Percentiles rank a stretch among this genome's conserved stretches.
Evolutionary conservation across 1,140 invertebrate species (phyloP).

Genomic region (Lerema accius): DNA sequence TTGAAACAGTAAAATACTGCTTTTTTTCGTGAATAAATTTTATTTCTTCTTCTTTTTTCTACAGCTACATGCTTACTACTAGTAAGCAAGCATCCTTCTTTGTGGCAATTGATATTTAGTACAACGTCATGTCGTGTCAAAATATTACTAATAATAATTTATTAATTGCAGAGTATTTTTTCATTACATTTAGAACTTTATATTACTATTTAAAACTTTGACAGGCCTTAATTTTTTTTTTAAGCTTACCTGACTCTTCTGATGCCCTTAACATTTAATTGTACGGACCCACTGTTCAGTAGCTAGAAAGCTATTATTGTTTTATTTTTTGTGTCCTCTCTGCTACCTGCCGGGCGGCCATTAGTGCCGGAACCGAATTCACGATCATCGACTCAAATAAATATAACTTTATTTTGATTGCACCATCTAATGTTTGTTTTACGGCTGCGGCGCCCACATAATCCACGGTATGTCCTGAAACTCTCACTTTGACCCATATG

Average conservation of each 20-base stretch:
- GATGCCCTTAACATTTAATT: slow-evolving; percentile 5
- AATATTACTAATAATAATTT: no score
- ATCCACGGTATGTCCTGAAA: background rate
- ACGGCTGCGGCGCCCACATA: slow-evolving; percentile 40
- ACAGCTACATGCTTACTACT: no score
- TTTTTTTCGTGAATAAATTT: no score
- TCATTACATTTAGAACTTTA: no score
- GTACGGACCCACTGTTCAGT: slow-evolving; percentile 28
- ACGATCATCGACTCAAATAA: slow-evolving; percentile 55
- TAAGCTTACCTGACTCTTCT: background rate
- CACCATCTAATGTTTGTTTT: slow-evolving; percentile 55
- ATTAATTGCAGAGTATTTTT: no score
- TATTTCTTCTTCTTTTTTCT: no score
- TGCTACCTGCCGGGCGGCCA: slow-evolving; percentile 59
- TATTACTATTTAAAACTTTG: no score
- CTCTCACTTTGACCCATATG: slow-evolving; percentile 20
- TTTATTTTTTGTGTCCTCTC: slow-evolving; percentile 36
- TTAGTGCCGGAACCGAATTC: slow-evolving; percentile 59
- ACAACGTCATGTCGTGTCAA: no score
- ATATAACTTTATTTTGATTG: slow-evolving; percentile 68
- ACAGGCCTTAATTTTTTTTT: no score
- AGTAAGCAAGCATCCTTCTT: no score
- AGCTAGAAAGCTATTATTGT: slow-evolving; percentile 34
- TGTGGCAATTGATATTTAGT: no score
- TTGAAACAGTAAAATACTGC: no score